Base-by-base conservation (phyloP, 2,797 vertebrate genomes). In the Premnoplex brunnescens region DNA sequence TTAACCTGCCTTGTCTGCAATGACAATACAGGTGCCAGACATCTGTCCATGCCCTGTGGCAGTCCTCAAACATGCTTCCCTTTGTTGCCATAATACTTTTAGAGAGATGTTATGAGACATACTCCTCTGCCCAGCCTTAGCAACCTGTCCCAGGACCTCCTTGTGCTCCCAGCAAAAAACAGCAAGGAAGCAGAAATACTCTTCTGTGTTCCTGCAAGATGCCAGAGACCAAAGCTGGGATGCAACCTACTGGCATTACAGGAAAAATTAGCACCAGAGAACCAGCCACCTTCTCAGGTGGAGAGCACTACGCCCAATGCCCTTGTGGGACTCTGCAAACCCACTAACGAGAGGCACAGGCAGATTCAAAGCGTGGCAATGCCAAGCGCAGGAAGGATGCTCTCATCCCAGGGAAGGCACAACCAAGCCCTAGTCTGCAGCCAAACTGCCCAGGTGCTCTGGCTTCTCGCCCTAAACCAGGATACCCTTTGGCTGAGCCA, bases 391-490 rank as follows among this genome's bases (percentile, higher is more conserved):
- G 54, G 89, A 93, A 93, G 86, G 83, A 90, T 73, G 74, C 78
- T 77, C 51, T 59, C 54, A 52, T 82, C 10, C 32, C 39, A 55
- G 56, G 21, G 52, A 83, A 55, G 58, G 51, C 54, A 90, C 62
- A 63, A 88, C 63, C 69, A 72, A 66, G 69, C n/a, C 63, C 58
- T 37, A 78, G 23, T 23, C 34, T 36, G 60, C 39, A 62, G 89
- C 87, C 91, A 94, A 83, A 85, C 64, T 80, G 46, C 60, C 85
- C 94, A 96, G 94, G 93, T 97, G 96, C 94, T 72, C 76, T 94
- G 95, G 87, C 81, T 75, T 66, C 82, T 88, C 0, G 43, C 91
- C 78, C 62, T 78, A 82, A 85, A 51, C 46, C 66, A 83, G 79
- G 43, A 92, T 54, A 88, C 87, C 85, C 87, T 83, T 80, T 83